Evolutionary conservation across 2,797 vertebrate genomes (phyloP).

Genomic region (Corythornis leucogaster): DNA sequence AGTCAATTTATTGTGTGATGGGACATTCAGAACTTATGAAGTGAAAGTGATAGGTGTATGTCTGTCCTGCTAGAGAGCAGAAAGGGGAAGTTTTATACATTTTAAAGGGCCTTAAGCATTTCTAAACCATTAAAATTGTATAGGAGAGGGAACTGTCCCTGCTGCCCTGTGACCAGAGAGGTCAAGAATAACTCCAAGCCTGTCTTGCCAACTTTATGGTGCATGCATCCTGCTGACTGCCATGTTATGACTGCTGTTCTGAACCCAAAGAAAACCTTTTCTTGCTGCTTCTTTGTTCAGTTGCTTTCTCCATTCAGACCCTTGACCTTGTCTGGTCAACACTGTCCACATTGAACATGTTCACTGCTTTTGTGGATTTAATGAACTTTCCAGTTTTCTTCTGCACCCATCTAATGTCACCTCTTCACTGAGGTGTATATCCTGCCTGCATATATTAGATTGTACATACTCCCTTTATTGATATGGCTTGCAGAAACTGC

Average conservation of each 20-base stretch:
- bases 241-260: constrained; percentile 11
- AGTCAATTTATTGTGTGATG: neutral
- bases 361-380: neutral
- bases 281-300: constrained; percentile 5
- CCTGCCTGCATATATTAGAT: neutral
- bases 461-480: neutral
- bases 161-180: neutral
- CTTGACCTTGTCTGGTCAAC: neutral
- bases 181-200: neutral
- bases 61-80: neutral
- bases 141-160: neutral
- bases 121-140: neutral
- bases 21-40: neutral
- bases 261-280: constrained; percentile 38
- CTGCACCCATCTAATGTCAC: neutral
- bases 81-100: neutral
- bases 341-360: neutral
- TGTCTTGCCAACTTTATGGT: neutral
- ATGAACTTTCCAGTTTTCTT: constrained; percentile 32
- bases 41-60: neutral
- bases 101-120: neutral
- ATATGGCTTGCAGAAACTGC: neutral
- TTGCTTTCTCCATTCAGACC: neutral
- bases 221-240: neutral
- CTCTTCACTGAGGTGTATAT: neutral